These are phyloP conservation scores for Chaunax sp. DNA, from an alignment of 2,797 vertebrate species.

Conservation along the genomic window DNA sequence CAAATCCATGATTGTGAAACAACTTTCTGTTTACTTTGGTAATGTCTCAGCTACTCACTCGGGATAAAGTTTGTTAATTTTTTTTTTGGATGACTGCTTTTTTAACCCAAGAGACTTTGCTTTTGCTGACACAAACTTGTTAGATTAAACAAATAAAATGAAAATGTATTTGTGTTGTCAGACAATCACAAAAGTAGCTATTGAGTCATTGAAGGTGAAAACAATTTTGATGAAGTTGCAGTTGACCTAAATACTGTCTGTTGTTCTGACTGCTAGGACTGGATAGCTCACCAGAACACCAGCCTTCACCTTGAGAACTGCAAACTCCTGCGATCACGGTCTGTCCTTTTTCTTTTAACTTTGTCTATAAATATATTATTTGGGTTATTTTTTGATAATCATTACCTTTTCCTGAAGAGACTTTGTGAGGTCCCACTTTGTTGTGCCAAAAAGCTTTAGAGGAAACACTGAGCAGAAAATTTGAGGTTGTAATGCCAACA, in stretches of 20 bases:
- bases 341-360: constrained; percentile 64
- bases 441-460: not conserved
- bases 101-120: too few relatives aligned
- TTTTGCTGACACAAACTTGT: too few relatives aligned
- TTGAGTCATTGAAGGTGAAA: not conserved
- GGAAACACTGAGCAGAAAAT: not conserved
- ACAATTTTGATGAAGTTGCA: not conserved
- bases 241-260: constrained; percentile 25
- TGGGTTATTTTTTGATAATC: not conserved
- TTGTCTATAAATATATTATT: not conserved
- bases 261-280: constrained; percentile 83
- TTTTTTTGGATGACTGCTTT: too few relatives aligned
- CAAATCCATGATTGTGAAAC: not conserved
- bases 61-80: not conserved
- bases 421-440: too few relatives aligned
- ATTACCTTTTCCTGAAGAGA: too few relatives aligned
- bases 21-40: not conserved
- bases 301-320: constrained; percentile 90
- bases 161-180: not conserved
- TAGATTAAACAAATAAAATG: too few relatives aligned
- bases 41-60: too few relatives aligned
- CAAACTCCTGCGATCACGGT: constrained; percentile 87
- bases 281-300: constrained; percentile 93
- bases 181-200: too few relatives aligned
- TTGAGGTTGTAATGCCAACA: not conserved